A percentile compares a stretch with the other conserved stretches of the same genome.
These are phyloP conservation scores for Petrosia ficiformis DNA, from an alignment of 37 sponge, comb jelly and placozoan species.

Conservation along the genomic window DNA sequence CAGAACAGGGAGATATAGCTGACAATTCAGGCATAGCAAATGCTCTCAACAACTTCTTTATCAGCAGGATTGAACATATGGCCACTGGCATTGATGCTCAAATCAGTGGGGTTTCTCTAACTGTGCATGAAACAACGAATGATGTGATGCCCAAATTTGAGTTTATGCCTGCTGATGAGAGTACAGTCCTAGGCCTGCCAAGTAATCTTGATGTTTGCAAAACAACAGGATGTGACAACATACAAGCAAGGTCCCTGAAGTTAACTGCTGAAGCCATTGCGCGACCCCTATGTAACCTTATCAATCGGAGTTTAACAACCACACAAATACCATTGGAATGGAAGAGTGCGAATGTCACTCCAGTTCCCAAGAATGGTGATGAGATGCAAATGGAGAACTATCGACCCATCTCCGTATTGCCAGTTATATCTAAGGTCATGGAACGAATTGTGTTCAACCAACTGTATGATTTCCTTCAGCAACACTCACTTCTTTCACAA, in stretches of 20 bases:
- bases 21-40: no score
- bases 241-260: background rate
- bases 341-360: no score
- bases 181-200: no score
- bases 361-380: background rate
- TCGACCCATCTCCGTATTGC: no score
- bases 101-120: no score
- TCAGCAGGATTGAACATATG: no score
- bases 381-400: conserved; percentile 2
- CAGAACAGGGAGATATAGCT: no score
- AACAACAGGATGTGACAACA: background rate
- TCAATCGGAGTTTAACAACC: background rate
- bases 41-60: no score
- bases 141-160: background rate
- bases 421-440: no score
- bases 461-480: background rate
- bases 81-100: no score
- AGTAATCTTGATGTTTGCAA: background rate
- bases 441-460: conserved; percentile 1
- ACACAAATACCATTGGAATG: conserved; percentile 1
- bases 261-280: conserved; percentile 1
- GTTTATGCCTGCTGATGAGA: background rate
- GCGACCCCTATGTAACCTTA: background rate
- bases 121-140: no score
- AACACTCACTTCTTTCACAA: background rate